Conservation (phyloP, 2,113 vertebrate genomes). For the Lepus europaeus region DNA sequence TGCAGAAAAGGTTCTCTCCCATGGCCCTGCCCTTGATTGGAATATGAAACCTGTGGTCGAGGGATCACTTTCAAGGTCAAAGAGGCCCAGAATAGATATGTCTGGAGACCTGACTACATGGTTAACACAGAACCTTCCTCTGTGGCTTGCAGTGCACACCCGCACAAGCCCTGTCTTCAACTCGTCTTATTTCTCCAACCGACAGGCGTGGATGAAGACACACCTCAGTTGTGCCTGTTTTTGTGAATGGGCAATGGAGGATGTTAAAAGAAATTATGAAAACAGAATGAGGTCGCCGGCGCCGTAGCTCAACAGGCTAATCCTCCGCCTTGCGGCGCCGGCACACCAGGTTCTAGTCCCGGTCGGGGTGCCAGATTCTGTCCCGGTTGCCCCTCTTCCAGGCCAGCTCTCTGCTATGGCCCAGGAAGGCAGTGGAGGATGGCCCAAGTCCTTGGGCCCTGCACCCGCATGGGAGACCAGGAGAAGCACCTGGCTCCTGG, state of each 20-base stretch:
- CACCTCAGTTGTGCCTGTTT: not conserved
- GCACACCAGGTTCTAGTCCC: too few species aligned
- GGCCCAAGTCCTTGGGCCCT: too few species aligned
- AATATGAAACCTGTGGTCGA: not conserved
- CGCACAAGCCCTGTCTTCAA: not conserved
- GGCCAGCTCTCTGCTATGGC: too few species aligned
- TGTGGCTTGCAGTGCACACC: not conserved
- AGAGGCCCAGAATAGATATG: not conserved
- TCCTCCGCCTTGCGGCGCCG: too few species aligned
- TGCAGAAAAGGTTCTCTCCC: not conserved
- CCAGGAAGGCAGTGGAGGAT: too few species aligned
- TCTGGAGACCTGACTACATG: not conserved
- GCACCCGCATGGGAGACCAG: too few species aligned
- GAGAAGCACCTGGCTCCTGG: too few species aligned
- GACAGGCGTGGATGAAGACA: not conserved
- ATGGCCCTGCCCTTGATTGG: not conserved
- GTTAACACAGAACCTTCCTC: not conserved
- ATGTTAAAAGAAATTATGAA: not conserved
- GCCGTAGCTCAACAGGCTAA: too few species aligned
- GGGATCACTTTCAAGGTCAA: not conserved
- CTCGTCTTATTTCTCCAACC: not conserved
- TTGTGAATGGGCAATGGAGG: not conserved
- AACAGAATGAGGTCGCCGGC: not conserved
- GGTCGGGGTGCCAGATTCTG: too few species aligned
- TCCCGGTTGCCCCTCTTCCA: too few species aligned